Conservation (phyloP, 2,797 vertebrate species). For the Threskiornis aethiopicus region DNA sequence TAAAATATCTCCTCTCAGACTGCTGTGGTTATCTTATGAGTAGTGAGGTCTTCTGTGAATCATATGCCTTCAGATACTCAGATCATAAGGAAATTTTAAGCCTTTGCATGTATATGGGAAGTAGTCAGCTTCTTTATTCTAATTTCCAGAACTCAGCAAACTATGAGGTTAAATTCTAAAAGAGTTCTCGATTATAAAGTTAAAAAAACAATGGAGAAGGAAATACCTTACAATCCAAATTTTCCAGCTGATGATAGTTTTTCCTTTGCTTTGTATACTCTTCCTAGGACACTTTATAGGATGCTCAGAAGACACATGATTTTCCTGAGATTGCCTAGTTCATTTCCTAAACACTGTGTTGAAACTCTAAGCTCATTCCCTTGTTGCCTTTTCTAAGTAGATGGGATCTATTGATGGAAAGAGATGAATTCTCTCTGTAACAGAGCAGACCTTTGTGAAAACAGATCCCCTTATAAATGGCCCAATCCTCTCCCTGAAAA, state of each 20-base stretch:
- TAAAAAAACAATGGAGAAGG: background rate
- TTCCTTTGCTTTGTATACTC: background rate
- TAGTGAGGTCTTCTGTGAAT: background rate
- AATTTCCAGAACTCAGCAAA: background rate
- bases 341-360: background rate
- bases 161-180: background rate
- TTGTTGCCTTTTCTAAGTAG: slow-evolving; percentile 6
- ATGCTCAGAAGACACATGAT: background rate
- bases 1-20: background rate
- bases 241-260: background rate
- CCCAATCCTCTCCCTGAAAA: slow-evolving; percentile 28
- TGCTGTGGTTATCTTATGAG: background rate
- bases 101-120: background rate
- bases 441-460: slow-evolving; percentile 57
- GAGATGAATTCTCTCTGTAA: slow-evolving; percentile 16
- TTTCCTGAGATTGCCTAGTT: background rate
- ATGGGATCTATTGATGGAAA: slow-evolving; percentile 29
- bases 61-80: background rate
- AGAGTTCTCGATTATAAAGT: background rate
- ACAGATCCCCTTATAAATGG: slow-evolving; percentile 38
- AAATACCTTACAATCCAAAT: background rate
- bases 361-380: background rate
- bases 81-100: background rate
- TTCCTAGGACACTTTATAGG: background rate
- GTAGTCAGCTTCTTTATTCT: background rate